Percentiles rank a stretch among this genome's conserved stretches.
phyloP scores from a whole-genome alignment of 2,888 invertebrate genomes.

The Heliconius aoede region DNA sequence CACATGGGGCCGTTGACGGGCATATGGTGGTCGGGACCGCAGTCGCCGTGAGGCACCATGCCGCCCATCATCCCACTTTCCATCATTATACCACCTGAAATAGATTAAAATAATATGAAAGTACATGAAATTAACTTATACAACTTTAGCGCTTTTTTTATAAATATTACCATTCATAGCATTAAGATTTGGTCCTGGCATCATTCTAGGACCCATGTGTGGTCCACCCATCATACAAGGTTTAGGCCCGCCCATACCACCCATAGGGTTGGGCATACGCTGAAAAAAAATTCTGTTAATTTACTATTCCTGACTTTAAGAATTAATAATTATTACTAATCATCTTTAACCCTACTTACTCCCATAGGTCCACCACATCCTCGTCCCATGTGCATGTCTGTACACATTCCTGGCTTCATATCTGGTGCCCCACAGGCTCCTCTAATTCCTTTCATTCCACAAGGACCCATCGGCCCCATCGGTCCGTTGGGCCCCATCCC shows the following conservation, averaged over 20 bases:
- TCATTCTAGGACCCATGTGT: constrained; percentile 81
- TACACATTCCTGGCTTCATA: constrained; percentile 80
- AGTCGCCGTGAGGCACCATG: constrained; percentile 72
- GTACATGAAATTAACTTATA: neutral
- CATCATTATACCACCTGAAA: constrained; percentile 80
- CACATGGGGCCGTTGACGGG: constrained; percentile 77
- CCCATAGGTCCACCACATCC: constrained; percentile 82
- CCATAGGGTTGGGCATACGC: constrained; percentile 83
- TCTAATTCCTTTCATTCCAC: constrained; percentile 80
- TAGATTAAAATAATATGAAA: neutral
- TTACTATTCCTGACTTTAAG: neutral
- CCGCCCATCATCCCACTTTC: constrained; percentile 77
- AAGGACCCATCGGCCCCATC: constrained; percentile 81
- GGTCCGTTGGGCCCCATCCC: constrained; percentile 78
- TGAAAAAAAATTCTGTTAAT: constrained; percentile 53
- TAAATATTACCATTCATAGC: constrained; percentile 75
- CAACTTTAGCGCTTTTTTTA: too few species aligned
- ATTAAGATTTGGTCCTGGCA: constrained; percentile 79
- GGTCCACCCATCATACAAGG: constrained; percentile 82
- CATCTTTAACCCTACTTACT: constrained; percentile 59
- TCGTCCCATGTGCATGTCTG: constrained; percentile 81
- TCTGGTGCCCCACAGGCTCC: constrained; percentile 80
- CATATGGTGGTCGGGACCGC: constrained; percentile 78
- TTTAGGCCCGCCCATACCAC: constrained; percentile 80
- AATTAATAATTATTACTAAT: neutral